Base-by-base conservation (phyloP, 2,113 vertebrate species). In the Megaceryle maxima region DNA sequence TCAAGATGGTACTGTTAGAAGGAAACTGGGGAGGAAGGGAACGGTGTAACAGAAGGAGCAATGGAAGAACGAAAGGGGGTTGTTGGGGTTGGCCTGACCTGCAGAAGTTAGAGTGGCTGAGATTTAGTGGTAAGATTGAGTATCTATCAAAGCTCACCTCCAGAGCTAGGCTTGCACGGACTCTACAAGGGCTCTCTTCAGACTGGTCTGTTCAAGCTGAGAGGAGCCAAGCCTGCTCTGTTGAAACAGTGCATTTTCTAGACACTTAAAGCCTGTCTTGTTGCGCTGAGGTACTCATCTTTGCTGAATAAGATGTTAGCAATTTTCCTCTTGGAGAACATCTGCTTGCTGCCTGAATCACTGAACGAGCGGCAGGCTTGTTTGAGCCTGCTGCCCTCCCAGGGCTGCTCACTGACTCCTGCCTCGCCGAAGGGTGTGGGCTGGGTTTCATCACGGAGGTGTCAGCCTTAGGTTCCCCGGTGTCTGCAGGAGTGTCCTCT, bases 321-420 rank as follows among this genome's bases (percentile, higher is more conserved):
- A 57, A 1, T 78, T 78, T 86, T 84, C 31, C 75, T 83, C 90
- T 56, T 41, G 5, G 43, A 62, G 95, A 26, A 81, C 80, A 69
- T 78, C 64, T 89, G 88, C 80, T 84, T 31, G 51, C 57, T 72
- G 95, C 55, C 73, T 29, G 68, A 91, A 81, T 95, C 92, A 78
- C 75, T 6, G 39, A 84, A 53, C 66, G 10, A 43, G 70, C 17
- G n/a, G 63, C 66, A 81, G 90, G 81, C 97, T 72, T 96, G 97
- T 97, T 87, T 26, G 63, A 96, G 95, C 97, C 94, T 97, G 97
- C 86, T 87, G 92, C 13, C 87, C 88, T 95, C 84, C 60, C n/a
- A 6, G 5, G 24, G 79, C 92, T 69, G 84, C 95, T 97, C 93
- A 33, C 85, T 13, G 10, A 15, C 88, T 85, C 44, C 93, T 93